Evolutionary conservation across 2,888 invertebrate species (phyloP), one percentile per base, ranked within the genome.

Genomic region (Harmothoe impar): DNA sequence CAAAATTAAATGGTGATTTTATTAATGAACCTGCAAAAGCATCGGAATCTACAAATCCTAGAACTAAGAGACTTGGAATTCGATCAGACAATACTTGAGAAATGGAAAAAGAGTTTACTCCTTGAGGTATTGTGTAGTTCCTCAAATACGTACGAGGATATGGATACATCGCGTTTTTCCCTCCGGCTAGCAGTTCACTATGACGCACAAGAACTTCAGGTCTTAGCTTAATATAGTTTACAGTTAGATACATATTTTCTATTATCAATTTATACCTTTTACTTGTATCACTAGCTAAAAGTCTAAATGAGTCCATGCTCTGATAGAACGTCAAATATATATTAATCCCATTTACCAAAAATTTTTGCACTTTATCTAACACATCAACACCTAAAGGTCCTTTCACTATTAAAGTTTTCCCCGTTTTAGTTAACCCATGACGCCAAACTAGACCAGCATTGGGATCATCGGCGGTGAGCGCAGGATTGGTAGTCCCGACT

Each of bases 221-320:
- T 68, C 68, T 68, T 5, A 68, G 7, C 68, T n/a, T 68, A 5
- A 68, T n/a, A 68, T 68, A n/a, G n/a, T n/a, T 23, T 23, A n/a
- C n/a, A 7, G 68, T 68, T 12, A 68, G 20, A 68, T 68, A 68
- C 68, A 68, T 68, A n/a, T n/a, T 68, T n/a, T 68, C 68, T 17
- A 68, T 15, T 5, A 68, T n/a, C 68, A n/a, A n/a, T 68, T 68
- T 68, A n/a, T 68, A 68, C n/a, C n/a, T 68, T n/a, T 68, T 68
- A 5, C 17, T 20, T 12, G 12, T n/a, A n/a, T 68, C 68, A 12
- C n/a, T 68, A n/a, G 68, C 68, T n/a, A 68, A n/a, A 12, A 68
- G n/a, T 23, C 68, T 12, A n/a, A 68, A 68, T 5, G 17, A 7
- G 68, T 68, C 68, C 68, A n/a, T 68, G 68, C 20, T 68, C 68